phyloP scores from a whole-genome alignment of 2,888 invertebrate genomes.

The Zygogramma bicolorata region DNA sequence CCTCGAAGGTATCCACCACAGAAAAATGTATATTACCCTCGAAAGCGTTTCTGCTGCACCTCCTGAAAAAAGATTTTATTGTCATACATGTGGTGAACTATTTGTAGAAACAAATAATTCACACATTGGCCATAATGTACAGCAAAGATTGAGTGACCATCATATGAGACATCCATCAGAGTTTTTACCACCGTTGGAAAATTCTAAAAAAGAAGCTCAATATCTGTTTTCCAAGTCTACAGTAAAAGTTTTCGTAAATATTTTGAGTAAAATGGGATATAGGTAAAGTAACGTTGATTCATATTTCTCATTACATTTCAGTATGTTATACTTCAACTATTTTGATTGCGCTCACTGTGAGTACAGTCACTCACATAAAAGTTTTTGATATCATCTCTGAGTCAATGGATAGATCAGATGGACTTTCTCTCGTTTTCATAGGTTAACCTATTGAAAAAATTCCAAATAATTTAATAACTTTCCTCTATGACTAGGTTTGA shows the following conservation, averaged over 20 bases:
- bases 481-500: no score
- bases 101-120: conserved; percentile 61
- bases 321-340: no score
- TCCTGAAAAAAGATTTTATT: conserved; percentile 71
- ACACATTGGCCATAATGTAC: conserved; percentile 72
- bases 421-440: no score
- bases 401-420: no score
- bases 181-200: conserved; percentile 77
- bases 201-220: conserved; percentile 88
- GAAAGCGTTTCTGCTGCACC: conserved; percentile 68
- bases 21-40: conserved; percentile 68
- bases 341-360: no score
- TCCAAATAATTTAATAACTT: no score
- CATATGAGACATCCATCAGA: conserved; percentile 74
- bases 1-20: conserved; percentile 70
- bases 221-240: conserved; percentile 84
- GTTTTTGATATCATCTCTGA: no score
- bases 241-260: conserved; percentile 74
- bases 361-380: no score
- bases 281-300: conserved; percentile 63
- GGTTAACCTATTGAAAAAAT: no score
- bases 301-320: not conserved
- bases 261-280: conserved; percentile 72
- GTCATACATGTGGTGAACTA: conserved; percentile 74
- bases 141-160: conserved; percentile 70